phyloP scores from a whole-genome alignment of 64 coral and sea anemone genomes.

The Pachyseris speciosa region DNA sequence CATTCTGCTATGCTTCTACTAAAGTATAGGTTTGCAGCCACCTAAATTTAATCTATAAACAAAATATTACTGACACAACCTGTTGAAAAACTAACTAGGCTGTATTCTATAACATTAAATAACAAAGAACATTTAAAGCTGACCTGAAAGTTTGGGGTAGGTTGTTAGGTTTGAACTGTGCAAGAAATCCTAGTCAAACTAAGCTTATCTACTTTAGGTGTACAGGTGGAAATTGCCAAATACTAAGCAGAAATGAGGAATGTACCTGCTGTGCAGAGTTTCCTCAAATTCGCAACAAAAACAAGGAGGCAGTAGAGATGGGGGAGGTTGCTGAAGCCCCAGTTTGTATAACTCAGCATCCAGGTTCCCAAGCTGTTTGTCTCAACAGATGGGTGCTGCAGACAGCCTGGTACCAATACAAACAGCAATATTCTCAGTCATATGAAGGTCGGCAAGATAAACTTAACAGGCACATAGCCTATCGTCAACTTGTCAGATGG shows the following conservation, averaged over 20 bases:
- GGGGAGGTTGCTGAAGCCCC: neutral
- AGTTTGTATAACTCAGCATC: conserved; percentile 8
- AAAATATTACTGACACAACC: neutral
- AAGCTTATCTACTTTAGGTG: conserved; percentile 20
- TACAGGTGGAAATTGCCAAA: conserved; percentile 3
- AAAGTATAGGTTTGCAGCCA: neutral
- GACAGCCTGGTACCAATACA: conserved; percentile 41
- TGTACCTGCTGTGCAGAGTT: neutral
- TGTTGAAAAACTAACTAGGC: neutral
- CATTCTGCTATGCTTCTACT: neutral
- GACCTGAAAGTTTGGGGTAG: neutral
- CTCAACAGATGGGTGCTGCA: conserved; percentile 10
- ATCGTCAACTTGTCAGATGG: conserved; percentile 23
- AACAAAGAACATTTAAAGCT: neutral
- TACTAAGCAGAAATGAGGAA: neutral
- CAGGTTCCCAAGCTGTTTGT: conserved; percentile 18
- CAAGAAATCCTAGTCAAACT: neutral
- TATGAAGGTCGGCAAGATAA: conserved; percentile 5
- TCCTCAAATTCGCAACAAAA: neutral
- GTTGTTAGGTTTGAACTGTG: neutral
- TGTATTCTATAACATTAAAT: neutral
- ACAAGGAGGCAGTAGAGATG: neutral
- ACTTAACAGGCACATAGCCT: conserved; percentile 12
- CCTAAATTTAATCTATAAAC: neutral
- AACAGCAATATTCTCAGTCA: neutral